These are phyloP conservation scores for Ivindomyrus marchei DNA, from an alignment of 2,113 vertebrate genomes.

Conservation along the genomic window DNA sequence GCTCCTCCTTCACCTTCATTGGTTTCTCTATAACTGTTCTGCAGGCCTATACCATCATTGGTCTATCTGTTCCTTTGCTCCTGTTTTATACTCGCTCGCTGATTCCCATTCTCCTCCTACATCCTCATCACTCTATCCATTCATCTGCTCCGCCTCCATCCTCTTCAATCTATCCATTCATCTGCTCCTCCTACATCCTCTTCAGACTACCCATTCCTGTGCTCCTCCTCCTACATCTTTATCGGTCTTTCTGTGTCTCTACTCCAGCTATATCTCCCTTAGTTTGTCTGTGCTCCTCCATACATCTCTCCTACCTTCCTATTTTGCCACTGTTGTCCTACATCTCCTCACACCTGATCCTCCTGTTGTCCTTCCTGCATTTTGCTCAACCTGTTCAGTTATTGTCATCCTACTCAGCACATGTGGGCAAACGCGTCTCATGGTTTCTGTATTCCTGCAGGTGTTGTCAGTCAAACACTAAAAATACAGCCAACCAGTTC, in stretches of 20 bases:
- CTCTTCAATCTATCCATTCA: not conserved
- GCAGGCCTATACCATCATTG: conserved; percentile 61
- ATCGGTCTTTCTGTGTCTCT: not conserved
- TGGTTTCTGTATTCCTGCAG: not conserved
- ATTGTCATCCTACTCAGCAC: not conserved
- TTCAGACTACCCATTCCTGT: not conserved
- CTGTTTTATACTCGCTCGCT: not conserved
- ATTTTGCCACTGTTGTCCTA: not conserved
- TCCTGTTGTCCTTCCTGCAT: not conserved
- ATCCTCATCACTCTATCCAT: not conserved
- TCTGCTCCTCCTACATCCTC: not conserved
- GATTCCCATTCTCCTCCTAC: not conserved
- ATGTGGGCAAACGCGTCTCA: not conserved
- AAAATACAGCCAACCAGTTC: not conserved
- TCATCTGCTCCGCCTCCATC: not conserved
- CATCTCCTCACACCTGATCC: not conserved
- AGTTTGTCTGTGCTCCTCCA: not conserved
- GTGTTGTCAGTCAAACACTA: not conserved
- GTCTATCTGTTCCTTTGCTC: conserved; percentile 26
- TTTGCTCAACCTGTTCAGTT: not conserved
- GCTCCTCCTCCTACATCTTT: not conserved
- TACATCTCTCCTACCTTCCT: not conserved
- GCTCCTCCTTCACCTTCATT: not conserved
- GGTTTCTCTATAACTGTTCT: not conserved
- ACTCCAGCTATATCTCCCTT: not conserved